phyloP scores from a whole-genome alignment of 1,140 invertebrate genomes.

The Drosophila azteca region DNA sequence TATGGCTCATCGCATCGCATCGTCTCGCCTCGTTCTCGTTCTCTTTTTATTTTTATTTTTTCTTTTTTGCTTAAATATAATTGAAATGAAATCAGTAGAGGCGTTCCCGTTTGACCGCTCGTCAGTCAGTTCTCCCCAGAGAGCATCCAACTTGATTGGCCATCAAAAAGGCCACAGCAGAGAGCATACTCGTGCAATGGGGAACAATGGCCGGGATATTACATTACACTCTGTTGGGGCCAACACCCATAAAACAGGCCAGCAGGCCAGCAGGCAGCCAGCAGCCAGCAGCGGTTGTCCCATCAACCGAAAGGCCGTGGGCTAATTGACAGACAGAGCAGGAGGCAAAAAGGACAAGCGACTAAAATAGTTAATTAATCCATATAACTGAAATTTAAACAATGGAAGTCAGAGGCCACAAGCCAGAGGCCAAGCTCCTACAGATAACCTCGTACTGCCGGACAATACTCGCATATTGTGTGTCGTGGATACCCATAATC shows the following conservation, averaged over 20 bases:
- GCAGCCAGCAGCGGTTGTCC: no score
- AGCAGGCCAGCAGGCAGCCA: no score
- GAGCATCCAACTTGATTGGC: conserved; percentile 30
- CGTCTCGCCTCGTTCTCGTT: no score
- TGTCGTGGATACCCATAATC: no score
- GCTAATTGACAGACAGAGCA: conserved; percentile 40
- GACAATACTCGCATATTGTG: background rate
- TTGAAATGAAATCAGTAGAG: no score
- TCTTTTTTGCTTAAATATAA: no score
- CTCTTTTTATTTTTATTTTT: no score
- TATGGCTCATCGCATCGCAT: no score
- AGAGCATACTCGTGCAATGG: conserved; percentile 27
- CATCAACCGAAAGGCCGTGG: background rate
- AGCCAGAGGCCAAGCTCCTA: background rate
- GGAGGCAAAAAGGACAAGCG: conserved; percentile 7
- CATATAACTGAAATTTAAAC: conserved; percentile 62
- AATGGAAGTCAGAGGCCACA: conserved; percentile 26
- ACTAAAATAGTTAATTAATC: conserved; percentile 73
- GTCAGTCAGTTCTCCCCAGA: no score
- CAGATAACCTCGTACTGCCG: background rate
- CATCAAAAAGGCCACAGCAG: conserved; percentile 27
- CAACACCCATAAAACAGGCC: no score
- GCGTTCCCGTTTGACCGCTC: no score
- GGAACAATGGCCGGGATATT: conserved; percentile 45
- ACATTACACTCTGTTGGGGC: conserved; percentile 41